These are phyloP conservation scores for Salpingus planirostris DNA, from an alignment of 2,888 invertebrate genomes.

Conservation along the genomic window DNA sequence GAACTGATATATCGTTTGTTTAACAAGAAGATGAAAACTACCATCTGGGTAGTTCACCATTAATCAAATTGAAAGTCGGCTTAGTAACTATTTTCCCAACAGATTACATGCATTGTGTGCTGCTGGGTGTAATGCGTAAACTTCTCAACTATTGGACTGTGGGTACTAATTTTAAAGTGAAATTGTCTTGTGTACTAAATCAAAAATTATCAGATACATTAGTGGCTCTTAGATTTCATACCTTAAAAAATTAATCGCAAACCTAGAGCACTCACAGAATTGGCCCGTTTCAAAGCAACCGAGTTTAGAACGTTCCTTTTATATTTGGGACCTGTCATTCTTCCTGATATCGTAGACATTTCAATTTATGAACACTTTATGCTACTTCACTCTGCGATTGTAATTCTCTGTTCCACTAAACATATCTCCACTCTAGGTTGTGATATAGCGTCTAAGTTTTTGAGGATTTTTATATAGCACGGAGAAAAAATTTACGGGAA, in stretches of 20 bases:
- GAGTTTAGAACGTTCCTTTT: slow-evolving; percentile 13
- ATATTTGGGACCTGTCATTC: slow-evolving; percentile 7
- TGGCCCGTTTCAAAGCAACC: slow-evolving; percentile 16
- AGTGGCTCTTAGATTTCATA: slow-evolving; percentile 4
- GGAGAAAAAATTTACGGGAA: slow-evolving; percentile 7
- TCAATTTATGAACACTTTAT: slow-evolving; percentile 10
- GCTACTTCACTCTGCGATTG: slow-evolving; percentile 9
- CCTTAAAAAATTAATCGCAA: slow-evolving; percentile 13
- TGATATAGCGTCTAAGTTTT: slow-evolving; percentile 7
- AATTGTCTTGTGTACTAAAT: not conserved
- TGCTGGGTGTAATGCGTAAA: slow-evolving; percentile 15
- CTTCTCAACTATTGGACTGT: slow-evolving; percentile 11
- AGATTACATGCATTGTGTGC: slow-evolving; percentile 13
- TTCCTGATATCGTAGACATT: slow-evolving; percentile 5
- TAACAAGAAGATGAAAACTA: slow-evolving; percentile 8
- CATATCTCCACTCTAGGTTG: slow-evolving; percentile 6
- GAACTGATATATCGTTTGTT: slow-evolving; percentile 8
- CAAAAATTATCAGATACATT: slow-evolving; percentile 4
- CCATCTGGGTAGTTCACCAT: slow-evolving; percentile 6
- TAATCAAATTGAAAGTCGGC: slow-evolving; percentile 6
- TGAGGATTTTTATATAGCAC: slow-evolving; percentile 11
- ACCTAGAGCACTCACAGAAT: slow-evolving; percentile 9
- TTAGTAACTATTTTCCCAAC: slow-evolving; percentile 10
- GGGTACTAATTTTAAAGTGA: slow-evolving; percentile 9
- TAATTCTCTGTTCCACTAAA: slow-evolving; percentile 8